Evolutionary conservation across 2,888 invertebrate genomes (phyloP), one percentile per base, ranked within the genome.

Genomic region (Phortica okadai): DNA sequence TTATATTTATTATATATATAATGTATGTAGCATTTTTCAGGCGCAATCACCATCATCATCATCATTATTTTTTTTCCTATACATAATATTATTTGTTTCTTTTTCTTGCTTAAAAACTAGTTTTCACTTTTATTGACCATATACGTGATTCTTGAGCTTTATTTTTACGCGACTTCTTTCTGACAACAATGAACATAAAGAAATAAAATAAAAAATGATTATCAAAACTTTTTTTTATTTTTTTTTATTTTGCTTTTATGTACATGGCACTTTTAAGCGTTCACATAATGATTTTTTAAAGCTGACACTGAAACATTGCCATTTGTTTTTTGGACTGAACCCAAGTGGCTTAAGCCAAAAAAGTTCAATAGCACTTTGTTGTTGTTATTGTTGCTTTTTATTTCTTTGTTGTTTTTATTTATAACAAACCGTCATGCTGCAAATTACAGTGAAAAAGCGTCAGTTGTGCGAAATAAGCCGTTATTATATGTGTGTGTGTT

Each of bases 81-180:
- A 64, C 25, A 59, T 2, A 11, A 11, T 69, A 44, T 69, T 6
- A 33, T 41, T 42, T 25, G 6, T 59, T 58, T 73, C 8, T 11
- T 41, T 56, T 33, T 41, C 33, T 56, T 1, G 41, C 62, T 50
- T 45, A 33, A 42, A 83, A 87, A 88, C 88, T 79, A 70, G 89
- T 88, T 88, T 88, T 87, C 89, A 83, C 87, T 88, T 85, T 88
- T 87, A 82, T 86, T 83, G 81, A 77, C 84, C 82, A 83, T 88
- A 86, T 73, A 70, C 44, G 76, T 44, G 59, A 41, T 64, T 45
- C 64, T 25, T 81, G 80, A 62, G 84, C 82, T 80, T 84, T 86
- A 33, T 33, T 86, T 83, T 78, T 82, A 80, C 62, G 56, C 41
- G 62, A 59, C n/a, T 73, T 73, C 82, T 83, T 58, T 82, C 16